Evolutionary conservation across 2,888 invertebrate species (phyloP).

Genomic region (Nipponacmea schrenckii): DNA sequence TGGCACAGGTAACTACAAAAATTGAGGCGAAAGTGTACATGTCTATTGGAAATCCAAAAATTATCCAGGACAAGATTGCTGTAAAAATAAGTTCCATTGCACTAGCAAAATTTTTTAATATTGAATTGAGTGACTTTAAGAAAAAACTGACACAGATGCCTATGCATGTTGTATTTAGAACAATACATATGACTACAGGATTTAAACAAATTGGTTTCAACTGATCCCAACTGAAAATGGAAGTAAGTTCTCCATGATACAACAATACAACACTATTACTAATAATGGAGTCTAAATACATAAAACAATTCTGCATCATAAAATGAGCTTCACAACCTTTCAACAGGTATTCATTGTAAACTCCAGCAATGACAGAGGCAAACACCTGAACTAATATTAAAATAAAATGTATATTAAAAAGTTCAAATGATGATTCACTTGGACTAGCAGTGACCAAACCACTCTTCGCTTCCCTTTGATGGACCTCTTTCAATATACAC

Average conservation of each 20-base stretch:
- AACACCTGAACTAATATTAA: conserved; percentile 77
- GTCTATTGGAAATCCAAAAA: conserved; percentile 87
- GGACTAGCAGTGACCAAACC: background rate
- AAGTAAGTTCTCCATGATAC: conserved; percentile 75
- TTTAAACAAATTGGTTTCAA: conserved; percentile 60
- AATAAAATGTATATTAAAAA: conserved; percentile 30
- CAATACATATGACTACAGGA: conserved; percentile 80
- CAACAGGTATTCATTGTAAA: conserved; percentile 92
- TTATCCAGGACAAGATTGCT: conserved; percentile 82
- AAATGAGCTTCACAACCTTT: conserved; percentile 89
- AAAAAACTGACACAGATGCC: conserved; percentile 95
- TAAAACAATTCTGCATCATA: conserved; percentile 92
- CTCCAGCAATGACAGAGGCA: conserved; percentile 93
- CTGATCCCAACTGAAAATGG: conserved; percentile 73
- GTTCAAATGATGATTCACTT: background rate
- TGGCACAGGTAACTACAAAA: conserved; percentile 82
- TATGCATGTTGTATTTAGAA: conserved; percentile 88
- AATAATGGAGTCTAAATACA: conserved; percentile 94
- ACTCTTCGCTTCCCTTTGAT: conserved; percentile 22
- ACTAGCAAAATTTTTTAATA: conserved; percentile 94
- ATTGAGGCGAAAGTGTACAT: conserved; percentile 85
- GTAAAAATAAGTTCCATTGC: conserved; percentile 91
- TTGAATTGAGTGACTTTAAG: conserved; percentile 90
- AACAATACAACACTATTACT: conserved; percentile 83
- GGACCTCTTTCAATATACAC: conserved; percentile 88